Base-by-base conservation (phyloP, 1,140 invertebrate genomes). In the Drosophila navojoa region DNA sequence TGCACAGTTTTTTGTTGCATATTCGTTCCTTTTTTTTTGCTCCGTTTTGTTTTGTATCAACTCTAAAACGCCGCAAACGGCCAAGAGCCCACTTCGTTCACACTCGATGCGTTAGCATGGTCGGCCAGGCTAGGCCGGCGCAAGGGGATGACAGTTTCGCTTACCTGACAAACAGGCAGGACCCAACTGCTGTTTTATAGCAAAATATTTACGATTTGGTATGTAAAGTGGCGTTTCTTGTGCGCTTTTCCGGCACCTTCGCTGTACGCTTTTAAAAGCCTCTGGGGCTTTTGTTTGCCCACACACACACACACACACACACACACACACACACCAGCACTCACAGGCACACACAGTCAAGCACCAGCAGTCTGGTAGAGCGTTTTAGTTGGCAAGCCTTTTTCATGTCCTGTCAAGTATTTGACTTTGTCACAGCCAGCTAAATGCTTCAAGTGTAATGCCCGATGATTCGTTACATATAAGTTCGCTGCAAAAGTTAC, bases 131-230 rank as follows among this genome's bases (percentile, higher is more conserved):
- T 10, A 3, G 19, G 29, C 11, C 19, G 10, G 35, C 10, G 61
- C 7, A 40, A 29, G 44, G 15, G 53, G 47, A 19, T 53, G 62
- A 25, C 38, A 45, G 38, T 59, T 52, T 53, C 58, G 40, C 70
- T 40, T 52, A 44, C 47, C 60, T 49, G 54, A 49, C 54, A 57
- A 55, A 61, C 64, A 69, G 60, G 5, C 32, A 32, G 80, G 54
- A 70, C 25, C 64, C 11, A 42, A 53, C 69, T 62, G 61, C 68
- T 82, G 76, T 89, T 82, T 85, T 86, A 89, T 77, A 77, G 77
- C 74, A 82, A 90, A 90, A 89, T 89, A 89, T 89, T 89, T 89
- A 89, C 84, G 85, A 89, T 89, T 89, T 71, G 85, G 80, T 76
- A 89, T 77, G 77, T 89, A 84, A 89, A 89, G 79, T 89, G 84